These are phyloP conservation scores for Ia io DNA, from an alignment of 2,113 vertebrate species.

Conservation along the genomic window DNA sequence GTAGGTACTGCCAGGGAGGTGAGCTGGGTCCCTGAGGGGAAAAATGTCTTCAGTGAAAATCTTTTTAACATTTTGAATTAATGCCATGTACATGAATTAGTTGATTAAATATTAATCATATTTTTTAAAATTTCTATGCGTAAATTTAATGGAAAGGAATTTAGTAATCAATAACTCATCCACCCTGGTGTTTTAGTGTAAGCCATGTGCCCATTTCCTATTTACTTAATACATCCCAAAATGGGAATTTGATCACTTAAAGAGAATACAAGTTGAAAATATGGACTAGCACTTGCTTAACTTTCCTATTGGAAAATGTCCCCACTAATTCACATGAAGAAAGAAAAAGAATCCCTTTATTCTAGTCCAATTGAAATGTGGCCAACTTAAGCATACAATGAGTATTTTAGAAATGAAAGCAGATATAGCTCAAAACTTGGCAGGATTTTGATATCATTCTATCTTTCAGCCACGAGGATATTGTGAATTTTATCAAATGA, in stretches of 20 bases:
- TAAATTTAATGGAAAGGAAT: background rate
- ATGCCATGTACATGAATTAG: background rate
- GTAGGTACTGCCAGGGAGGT: background rate
- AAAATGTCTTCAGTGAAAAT: background rate
- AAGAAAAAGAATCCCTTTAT: background rate
- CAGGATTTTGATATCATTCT: background rate
- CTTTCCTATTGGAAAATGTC: conserved; percentile 2
- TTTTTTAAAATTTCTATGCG: background rate
- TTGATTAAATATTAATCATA: background rate
- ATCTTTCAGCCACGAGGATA: background rate
- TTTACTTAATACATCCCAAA: background rate
- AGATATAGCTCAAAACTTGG: background rate
- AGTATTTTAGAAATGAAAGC: background rate
- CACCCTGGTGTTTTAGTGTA: background rate
- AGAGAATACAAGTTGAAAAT: background rate
- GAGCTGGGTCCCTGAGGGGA: background rate
- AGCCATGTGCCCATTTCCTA: background rate
- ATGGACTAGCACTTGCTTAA: background rate
- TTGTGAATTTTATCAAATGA: background rate
- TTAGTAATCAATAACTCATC: background rate
- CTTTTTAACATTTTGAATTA: background rate
- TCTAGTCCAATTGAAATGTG: background rate
- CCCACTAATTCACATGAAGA: background rate
- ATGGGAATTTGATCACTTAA: background rate
- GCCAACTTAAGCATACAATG: background rate